These are phyloP conservation scores for Cladorhizidae sp. DNA, from an alignment of 37 sponge, comb jelly and placozoan genomes.

Conservation along the genomic window DNA sequence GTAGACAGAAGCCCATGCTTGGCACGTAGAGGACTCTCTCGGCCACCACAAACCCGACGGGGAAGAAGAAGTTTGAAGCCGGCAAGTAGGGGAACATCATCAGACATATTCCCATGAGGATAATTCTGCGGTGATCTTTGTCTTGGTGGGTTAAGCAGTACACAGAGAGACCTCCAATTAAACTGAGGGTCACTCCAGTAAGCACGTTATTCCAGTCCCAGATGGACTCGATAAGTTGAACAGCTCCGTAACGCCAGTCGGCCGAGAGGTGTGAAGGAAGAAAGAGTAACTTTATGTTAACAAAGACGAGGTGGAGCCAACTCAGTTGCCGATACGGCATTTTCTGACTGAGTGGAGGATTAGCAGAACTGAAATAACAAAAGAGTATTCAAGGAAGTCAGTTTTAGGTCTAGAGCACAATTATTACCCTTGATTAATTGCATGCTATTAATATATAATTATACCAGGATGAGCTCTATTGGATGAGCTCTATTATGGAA, in stretches of 20 bases:
- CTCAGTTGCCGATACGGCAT: conserved; percentile 82
- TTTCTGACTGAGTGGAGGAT: conserved; percentile 53
- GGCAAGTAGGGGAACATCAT: conserved; percentile 88
- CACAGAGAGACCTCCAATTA: conserved; percentile 17
- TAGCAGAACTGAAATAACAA: conserved; percentile 48
- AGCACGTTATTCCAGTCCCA: conserved; percentile 70
- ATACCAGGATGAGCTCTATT: too few species aligned
- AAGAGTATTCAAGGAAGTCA: background rate
- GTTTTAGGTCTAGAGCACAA: too few species aligned
- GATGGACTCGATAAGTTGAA: conserved; percentile 71
- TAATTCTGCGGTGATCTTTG: background rate
- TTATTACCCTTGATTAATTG: too few species aligned
- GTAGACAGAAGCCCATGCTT: conserved; percentile 71
- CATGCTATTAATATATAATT: too few species aligned
- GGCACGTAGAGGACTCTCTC: conserved; percentile 94
- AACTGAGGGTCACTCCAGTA: conserved; percentile 44
- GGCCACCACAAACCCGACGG: conserved; percentile 96
- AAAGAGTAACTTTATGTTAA: conserved; percentile 75
- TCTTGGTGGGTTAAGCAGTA: conserved; percentile 7
- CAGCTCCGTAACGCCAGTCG: conserved; percentile 92
- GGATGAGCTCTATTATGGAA: background rate
- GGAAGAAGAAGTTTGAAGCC: conserved; percentile 94
- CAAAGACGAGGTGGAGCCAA: conserved; percentile 76
- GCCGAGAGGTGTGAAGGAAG: conserved; percentile 71
- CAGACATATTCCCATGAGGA: conserved; percentile 68